Conservation (phyloP, 2,113 vertebrate genomes). For the Leucosticte australis region DNA sequence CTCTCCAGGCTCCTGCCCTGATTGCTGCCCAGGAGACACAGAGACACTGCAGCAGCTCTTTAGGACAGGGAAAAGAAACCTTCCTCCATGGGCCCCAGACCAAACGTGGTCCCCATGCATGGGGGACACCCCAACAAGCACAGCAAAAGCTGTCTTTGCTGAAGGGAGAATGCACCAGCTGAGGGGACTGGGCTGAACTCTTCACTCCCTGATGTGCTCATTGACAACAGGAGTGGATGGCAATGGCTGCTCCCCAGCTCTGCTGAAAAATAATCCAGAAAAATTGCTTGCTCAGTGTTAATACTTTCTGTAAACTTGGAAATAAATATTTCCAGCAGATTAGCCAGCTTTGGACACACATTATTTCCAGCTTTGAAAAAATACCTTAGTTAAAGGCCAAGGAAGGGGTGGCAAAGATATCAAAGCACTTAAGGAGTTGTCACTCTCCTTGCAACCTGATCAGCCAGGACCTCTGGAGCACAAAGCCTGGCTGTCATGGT, state of each 20-base stretch:
- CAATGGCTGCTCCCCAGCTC: background rate
- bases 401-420: background rate
- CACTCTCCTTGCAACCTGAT: slow-evolving; percentile 6
- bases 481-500: background rate
- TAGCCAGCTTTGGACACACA: slow-evolving; percentile 40
- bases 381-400: background rate
- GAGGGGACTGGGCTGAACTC: background rate
- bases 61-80: background rate
- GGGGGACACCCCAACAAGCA: rapidly evolving
- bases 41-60: background rate
- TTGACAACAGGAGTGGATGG: background rate
- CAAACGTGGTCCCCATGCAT: rapidly evolving
- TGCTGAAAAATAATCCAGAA: background rate
- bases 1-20: background rate
- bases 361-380: background rate
- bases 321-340: background rate
- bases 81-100: too few species aligned
- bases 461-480: background rate
- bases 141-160: background rate
- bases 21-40: background rate
- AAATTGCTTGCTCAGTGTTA: background rate
- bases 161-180: rapidly evolving
- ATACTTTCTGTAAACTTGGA: slow-evolving; percentile 43
- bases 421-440: background rate
- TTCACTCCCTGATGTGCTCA: background rate